phyloP scores from a whole-genome alignment of 1,140 invertebrate genomes.

The Tribolium castaneum region DNA sequence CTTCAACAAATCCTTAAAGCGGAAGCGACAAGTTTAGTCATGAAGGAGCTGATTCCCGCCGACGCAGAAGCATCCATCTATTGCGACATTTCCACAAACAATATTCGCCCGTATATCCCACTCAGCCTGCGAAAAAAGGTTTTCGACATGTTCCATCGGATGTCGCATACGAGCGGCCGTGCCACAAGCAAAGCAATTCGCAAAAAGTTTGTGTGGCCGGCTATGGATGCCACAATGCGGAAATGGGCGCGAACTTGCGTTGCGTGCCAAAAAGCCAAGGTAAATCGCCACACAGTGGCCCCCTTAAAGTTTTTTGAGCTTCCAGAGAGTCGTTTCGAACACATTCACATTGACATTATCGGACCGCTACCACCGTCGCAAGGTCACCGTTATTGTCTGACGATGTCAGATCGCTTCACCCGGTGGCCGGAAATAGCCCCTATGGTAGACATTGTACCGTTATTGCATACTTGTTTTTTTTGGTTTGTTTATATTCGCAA shows the following conservation, averaged over 20 bases:
- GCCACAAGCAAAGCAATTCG: constrained; percentile 43
- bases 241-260: constrained; percentile 52
- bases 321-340: constrained; percentile 34
- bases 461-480: too few species aligned
- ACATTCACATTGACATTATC: constrained; percentile 67
- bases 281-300: constrained; percentile 43
- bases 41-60: background rate
- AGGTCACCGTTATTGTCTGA: constrained; percentile 62
- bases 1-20: too few species aligned
- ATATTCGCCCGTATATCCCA: constrained; percentile 53
- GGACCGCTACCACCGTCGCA: constrained; percentile 62
- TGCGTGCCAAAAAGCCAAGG: constrained; percentile 57
- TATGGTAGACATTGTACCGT: constrained; percentile 51
- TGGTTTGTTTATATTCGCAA: too few species aligned
- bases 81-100: constrained; percentile 46
- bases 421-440: constrained; percentile 65
- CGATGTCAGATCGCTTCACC: constrained; percentile 64
- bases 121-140: constrained; percentile 37
- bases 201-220: constrained; percentile 49
- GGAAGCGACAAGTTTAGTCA: background rate
- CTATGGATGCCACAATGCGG: constrained; percentile 46
- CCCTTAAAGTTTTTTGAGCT: background rate
- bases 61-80: background rate
- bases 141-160: constrained; percentile 47
- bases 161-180: constrained; percentile 55